Conservation (phyloP, 2,888 invertebrate species). For the Mystacides longicornis region DNA sequence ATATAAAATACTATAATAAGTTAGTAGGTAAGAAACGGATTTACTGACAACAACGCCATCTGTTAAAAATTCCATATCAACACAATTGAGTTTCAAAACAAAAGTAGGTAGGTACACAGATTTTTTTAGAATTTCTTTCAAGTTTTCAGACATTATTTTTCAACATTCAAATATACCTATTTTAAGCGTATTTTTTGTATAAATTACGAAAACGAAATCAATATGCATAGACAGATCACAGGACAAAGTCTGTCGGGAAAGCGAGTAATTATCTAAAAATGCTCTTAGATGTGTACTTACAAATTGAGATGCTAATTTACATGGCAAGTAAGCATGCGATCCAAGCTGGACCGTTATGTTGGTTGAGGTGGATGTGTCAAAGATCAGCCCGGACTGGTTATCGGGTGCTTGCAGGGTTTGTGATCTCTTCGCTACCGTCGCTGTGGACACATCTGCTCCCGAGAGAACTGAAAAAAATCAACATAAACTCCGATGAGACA, state of each 20-base stretch:
- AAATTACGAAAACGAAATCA: too few species aligned
- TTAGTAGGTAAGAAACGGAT: too few species aligned
- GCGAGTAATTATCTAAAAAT: background rate
- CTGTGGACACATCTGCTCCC: slow-evolving; percentile 13
- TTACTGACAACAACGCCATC: too few species aligned
- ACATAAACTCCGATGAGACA: background rate
- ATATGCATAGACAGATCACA: background rate
- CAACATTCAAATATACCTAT: too few species aligned
- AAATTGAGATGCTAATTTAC: slow-evolving; percentile 47
- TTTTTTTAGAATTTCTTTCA: background rate
- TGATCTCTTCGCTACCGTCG: slow-evolving; percentile 4
- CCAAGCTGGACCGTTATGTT: slow-evolving; percentile 75
- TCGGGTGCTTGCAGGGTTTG: background rate
- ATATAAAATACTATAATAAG: too few species aligned
- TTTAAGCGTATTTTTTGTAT: too few species aligned
- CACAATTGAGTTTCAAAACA: too few species aligned
- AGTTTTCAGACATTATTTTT: too few species aligned
- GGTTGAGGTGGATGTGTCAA: slow-evolving; percentile 61
- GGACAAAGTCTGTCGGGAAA: too few species aligned
- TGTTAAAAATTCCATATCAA: too few species aligned
- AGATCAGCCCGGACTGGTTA: slow-evolving; percentile 55
- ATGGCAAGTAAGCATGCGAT: slow-evolving; percentile 71
- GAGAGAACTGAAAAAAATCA: slow-evolving; percentile 21
- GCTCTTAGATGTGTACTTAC: too few species aligned
- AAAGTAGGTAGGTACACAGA: background rate